These are phyloP conservation scores for Pristionchus entomophagus DNA, from an alignment of 2,888 invertebrate species.

Conservation along the genomic window DNA sequence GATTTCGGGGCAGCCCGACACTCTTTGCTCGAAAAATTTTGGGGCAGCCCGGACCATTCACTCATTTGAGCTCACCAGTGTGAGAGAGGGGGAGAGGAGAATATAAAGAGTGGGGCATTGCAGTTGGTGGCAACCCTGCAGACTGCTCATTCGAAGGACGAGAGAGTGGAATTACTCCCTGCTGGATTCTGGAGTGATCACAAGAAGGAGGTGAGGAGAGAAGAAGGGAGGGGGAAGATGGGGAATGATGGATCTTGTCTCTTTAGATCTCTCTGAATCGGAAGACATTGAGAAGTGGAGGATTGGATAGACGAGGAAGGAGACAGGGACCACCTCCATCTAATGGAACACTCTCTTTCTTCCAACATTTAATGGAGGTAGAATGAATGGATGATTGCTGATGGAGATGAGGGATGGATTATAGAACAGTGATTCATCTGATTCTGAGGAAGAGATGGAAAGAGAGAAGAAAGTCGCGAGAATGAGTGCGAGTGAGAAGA, in stretches of 20 bases:
- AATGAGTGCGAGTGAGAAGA: slow-evolving; percentile 52
- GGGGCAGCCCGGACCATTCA: too few relatives aligned
- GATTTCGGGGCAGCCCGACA: too few relatives aligned
- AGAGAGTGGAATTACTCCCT: slow-evolving; percentile 86
- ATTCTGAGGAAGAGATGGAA: slow-evolving; percentile 43
- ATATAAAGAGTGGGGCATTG: neutral
- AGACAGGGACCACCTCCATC: neutral
- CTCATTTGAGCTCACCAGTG: too few relatives aligned
- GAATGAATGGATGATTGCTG: neutral
- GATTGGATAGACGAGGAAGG: neutral
- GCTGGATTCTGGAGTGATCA: slow-evolving; percentile 81
- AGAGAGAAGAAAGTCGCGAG: neutral
- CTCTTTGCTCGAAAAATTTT: too few relatives aligned
- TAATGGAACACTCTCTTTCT: neutral
- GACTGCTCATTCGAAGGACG: slow-evolving; percentile 89
- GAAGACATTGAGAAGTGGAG: neutral
- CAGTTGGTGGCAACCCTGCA: slow-evolving; percentile 84
- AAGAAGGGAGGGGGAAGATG: neutral
- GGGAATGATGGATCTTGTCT: neutral
- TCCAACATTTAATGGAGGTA: slow-evolving; percentile 20
- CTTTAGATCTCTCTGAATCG: slow-evolving; percentile 10
- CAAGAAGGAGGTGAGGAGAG: slow-evolving; percentile 52
- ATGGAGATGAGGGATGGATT: neutral
- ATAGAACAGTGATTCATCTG: slow-evolving; percentile 12
- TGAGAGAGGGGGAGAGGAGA: neutral